A percentile compares a stretch with the other conserved stretches of the same genome.
These are phyloP conservation scores for Psylliodes chrysocephalus DNA, from an alignment of 2,888 invertebrate species.

Conservation along the genomic window DNA sequence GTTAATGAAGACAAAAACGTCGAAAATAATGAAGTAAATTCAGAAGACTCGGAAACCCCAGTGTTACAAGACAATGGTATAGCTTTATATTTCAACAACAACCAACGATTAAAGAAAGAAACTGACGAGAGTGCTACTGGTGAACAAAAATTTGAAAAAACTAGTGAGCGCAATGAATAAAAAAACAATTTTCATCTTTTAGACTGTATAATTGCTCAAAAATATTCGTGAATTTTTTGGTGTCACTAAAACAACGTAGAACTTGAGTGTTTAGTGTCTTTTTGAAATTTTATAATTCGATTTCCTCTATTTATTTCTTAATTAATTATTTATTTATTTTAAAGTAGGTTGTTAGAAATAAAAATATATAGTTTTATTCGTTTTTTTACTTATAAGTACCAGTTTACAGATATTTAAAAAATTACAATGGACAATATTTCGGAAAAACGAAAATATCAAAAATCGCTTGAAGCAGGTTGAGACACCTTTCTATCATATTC, in stretches of 20 bases:
- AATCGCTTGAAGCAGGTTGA: too few relatives aligned
- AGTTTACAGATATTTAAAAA: too few relatives aligned
- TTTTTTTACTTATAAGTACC: too few relatives aligned
- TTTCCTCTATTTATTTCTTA: constrained; percentile 24
- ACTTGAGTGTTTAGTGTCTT: constrained; percentile 11
- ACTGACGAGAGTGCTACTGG: constrained; percentile 34
- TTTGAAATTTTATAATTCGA: neutral
- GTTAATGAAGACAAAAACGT: constrained; percentile 19
- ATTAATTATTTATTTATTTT: constrained; percentile 27
- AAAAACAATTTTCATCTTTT: constrained; percentile 10
- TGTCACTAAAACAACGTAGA: constrained; percentile 3
- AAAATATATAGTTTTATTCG: constrained; percentile 2
- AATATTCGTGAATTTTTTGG: constrained; percentile 5
- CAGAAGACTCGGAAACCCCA: constrained; percentile 52
- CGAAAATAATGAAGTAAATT: constrained; percentile 50
- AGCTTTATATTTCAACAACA: constrained; percentile 68
- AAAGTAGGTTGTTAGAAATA: constrained; percentile 23
- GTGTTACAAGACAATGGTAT: constrained; percentile 70
- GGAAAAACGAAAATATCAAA: too few relatives aligned
- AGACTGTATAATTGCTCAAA: constrained; percentile 39
- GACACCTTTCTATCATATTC: too few relatives aligned
- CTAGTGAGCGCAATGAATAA: constrained; percentile 30
- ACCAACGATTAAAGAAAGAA: constrained; percentile 44
- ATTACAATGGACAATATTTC: too few relatives aligned
- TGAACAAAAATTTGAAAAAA: constrained; percentile 28